Evolutionary conservation across 2,797 vertebrate species (phyloP).

Genomic region (Vultur gryphus): DNA sequence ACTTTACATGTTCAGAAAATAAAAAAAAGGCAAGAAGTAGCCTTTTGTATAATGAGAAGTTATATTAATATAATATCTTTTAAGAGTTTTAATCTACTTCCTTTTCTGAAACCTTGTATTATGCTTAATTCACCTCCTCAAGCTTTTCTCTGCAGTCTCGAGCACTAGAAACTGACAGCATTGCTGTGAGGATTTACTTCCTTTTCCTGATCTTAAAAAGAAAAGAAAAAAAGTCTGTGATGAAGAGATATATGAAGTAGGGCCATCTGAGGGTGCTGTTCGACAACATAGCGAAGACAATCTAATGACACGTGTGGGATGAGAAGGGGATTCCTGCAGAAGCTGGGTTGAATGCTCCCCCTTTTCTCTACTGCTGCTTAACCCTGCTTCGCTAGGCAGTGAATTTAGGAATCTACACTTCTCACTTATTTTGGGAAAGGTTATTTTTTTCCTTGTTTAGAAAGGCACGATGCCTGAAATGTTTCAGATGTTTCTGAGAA

Average conservation of each 20-base stretch:
- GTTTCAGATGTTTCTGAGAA: neutral
- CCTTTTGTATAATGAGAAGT: neutral
- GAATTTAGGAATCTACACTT: neutral
- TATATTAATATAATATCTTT: neutral
- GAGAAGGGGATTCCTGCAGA: neutral
- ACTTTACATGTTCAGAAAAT: neutral
- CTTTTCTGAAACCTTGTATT: neutral
- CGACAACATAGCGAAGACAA: neutral
- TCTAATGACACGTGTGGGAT: neutral
- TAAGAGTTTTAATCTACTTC: neutral
- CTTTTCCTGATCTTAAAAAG: neutral
- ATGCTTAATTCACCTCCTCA: neutral
- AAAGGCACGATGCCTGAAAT: neutral
- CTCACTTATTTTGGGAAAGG: neutral
- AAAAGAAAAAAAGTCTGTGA: neutral
- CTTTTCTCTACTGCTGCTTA: neutral
- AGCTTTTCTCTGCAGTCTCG: neutral
- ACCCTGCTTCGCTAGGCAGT: neutral
- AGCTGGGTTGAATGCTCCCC: neutral
- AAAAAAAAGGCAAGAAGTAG: neutral
- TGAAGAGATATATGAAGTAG: neutral
- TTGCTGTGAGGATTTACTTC: neutral
- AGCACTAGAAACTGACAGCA: neutral
- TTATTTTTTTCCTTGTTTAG: neutral
- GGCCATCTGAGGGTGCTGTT: slow-evolving; percentile 59